Percentiles rank a stretch among this genome's conserved stretches.
Evolutionary conservation across 2,888 invertebrate genomes (phyloP).

Genomic region (Drosophila leonis): DNA sequence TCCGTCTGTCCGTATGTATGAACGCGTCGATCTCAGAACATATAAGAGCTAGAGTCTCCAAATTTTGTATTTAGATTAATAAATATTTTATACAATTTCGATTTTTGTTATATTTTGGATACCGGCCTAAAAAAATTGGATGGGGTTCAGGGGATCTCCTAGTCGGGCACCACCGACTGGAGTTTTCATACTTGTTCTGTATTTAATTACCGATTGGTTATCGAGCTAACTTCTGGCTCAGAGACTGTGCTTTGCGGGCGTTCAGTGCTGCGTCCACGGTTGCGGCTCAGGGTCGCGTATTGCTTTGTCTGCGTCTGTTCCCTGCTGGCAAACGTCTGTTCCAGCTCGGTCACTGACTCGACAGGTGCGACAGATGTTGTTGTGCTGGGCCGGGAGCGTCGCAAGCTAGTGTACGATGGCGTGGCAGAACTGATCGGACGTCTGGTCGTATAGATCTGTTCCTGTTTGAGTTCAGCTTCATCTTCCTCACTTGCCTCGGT

Average conservation of each 20-base stretch:
- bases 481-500: constrained; percentile 32
- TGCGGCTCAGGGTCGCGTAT: constrained; percentile 78
- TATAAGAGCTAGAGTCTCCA: too few relatives aligned
- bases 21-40: too few relatives aligned
- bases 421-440: constrained; percentile 80
- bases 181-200: too few relatives aligned
- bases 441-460: constrained; percentile 47
- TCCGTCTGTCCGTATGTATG: too few relatives aligned
- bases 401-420: constrained; percentile 90
- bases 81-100: too few relatives aligned
- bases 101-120: too few relatives aligned
- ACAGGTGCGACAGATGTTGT: constrained; percentile 50
- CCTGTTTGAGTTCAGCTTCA: constrained; percentile 15
- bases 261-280: constrained; percentile 63
- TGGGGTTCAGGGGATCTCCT: too few relatives aligned
- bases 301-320: constrained; percentile 55
- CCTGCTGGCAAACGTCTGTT: constrained; percentile 11
- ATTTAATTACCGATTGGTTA: constrained; percentile 71
- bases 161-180: too few relatives aligned
- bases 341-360: constrained; percentile 16
- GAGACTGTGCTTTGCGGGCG: constrained; percentile 49
- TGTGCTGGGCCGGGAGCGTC: constrained; percentile 88
- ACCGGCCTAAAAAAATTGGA: too few relatives aligned
- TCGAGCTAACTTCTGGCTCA: constrained; percentile 50
- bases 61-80: too few relatives aligned